Percentiles rank a stretch among this genome's conserved stretches.
Evolutionary conservation across 1,140 invertebrate genomes (phyloP).

Genomic region (Glomeris maerens): DNA sequence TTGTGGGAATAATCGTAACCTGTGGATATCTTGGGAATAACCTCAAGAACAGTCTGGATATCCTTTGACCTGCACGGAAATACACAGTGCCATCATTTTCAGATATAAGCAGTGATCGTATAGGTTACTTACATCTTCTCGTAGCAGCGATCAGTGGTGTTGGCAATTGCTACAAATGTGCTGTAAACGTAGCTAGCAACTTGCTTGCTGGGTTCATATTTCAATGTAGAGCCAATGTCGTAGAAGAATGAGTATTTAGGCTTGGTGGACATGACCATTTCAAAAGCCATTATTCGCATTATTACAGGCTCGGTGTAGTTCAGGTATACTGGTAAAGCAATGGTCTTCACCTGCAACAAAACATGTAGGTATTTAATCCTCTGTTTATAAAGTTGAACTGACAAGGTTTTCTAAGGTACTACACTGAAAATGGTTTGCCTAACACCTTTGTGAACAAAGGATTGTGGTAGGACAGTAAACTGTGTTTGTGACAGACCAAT

Average conservation of each 20-base stretch:
- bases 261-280: slow-evolving; percentile 7
- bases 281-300: slow-evolving; percentile 19
- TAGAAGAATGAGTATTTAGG: not conserved
- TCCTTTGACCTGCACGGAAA: too few relatives aligned
- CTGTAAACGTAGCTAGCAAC: slow-evolving; percentile 9
- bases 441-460: too few relatives aligned
- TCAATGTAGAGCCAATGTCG: not conserved
- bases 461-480: too few relatives aligned
- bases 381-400: too few relatives aligned
- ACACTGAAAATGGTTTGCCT: too few relatives aligned
- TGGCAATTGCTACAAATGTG: not conserved
- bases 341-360: slow-evolving; percentile 14
- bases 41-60: not conserved
- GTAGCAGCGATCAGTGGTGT: slow-evolving; percentile 8
- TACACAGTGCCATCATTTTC: too few relatives aligned
- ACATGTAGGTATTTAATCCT: too few relatives aligned
- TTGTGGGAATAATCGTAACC: not conserved
- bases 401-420: too few relatives aligned
- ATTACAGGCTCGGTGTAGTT: slow-evolving; percentile 16
- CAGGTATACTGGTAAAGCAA: slow-evolving; percentile 16
- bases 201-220: slow-evolving; percentile 3
- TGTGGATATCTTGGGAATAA: not conserved
- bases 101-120: too few relatives aligned
- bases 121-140: slow-evolving; percentile 4
- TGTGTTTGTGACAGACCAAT: too few relatives aligned